Percentiles rank a stretch among this genome's conserved stretches.
phyloP scores from a whole-genome alignment of 2,888 invertebrate species.

The Erebia epiphron region DNA sequence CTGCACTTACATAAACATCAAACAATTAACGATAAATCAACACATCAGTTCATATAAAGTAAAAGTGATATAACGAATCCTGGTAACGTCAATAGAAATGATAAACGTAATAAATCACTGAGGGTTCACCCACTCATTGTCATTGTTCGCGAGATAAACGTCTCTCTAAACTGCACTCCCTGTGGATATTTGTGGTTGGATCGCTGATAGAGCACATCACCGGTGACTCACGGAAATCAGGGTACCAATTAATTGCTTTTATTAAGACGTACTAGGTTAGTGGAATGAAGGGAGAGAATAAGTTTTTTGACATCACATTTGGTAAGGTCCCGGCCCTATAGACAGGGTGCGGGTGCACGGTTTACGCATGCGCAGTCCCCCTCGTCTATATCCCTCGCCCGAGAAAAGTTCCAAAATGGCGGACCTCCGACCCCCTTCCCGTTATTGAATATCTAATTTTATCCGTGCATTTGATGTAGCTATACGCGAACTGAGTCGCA shows the following conservation, averaged over 20 bases:
- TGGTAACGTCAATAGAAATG: conserved; percentile 29
- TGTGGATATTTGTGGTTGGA: conserved; percentile 28
- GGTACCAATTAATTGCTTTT: conserved; percentile 62
- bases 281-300: conserved; percentile 78
- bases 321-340: conserved; percentile 72
- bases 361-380: conserved; percentile 76
- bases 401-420: conserved; percentile 76
- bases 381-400: conserved; percentile 66
- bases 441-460: conserved; percentile 83
- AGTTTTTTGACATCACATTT: conserved; percentile 80
- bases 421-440: conserved; percentile 75
- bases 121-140: conserved; percentile 65
- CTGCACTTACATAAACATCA: conserved; percentile 30
- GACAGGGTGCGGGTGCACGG: conserved; percentile 71
- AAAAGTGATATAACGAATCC: conserved; percentile 16
- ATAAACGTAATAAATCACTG: conserved; percentile 51
- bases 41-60: conserved; percentile 24
- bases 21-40: conserved; percentile 20
- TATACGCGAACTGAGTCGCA: conserved; percentile 59
- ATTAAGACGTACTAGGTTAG: conserved; percentile 78
- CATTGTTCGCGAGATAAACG: conserved; percentile 58
- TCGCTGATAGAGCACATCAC: conserved; percentile 34
- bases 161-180: conserved; percentile 36
- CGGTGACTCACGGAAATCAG: conserved; percentile 48
- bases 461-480: conserved; percentile 71